Base-by-base conservation (phyloP, 2,797 vertebrate genomes). In the Enteromius unitaeniatus region DNA sequence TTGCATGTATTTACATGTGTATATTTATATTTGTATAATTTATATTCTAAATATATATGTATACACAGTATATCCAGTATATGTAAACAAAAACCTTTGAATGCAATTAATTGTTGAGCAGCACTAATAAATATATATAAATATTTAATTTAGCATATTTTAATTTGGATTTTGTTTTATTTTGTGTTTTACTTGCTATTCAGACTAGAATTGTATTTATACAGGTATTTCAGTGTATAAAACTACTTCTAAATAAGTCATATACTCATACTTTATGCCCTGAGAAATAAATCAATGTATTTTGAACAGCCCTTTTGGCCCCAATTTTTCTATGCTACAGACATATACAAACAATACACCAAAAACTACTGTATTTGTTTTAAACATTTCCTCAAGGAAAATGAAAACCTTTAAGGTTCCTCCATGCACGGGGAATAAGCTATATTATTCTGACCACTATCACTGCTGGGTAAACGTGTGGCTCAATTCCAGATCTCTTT, bases 381-480 rank as follows among this genome's bases (percentile, higher is more conserved):
- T 1, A 64, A 74, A 74, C 28, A 7, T 68, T 47, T 68, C 64
- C 49, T 68, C 10, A 42, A 77, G 62, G 65, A 76, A 77, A n/a
- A 77, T 68, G n/a, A 68, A 75, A 83, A 69, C 64, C 58, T 77
- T 68, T 83, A 58, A n/a, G 49, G 34, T 31, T 42, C 34, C 49
- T 75, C 17, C 13, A 67, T 42, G 31, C 47, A 53, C 13, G 0
- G 62, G 37, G 64, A 69, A 76, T 23, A 82, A 76, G 42, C 26
- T 3, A 19, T 81, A 73, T 64, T 49, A 72, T 81, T 82, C 51
- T 74, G 42, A 37, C 40, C 69, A 64, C 55, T 68, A 68, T 45
- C 62, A 77, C 81, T 69, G 62, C 13, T 4, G 73, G 73, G 49
- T 83, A 77, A 83, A 77, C 34, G 72, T 67, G 34, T 28, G 47